phyloP scores from a whole-genome alignment of 2,888 invertebrate species.

The Colostygia pectinataria region DNA sequence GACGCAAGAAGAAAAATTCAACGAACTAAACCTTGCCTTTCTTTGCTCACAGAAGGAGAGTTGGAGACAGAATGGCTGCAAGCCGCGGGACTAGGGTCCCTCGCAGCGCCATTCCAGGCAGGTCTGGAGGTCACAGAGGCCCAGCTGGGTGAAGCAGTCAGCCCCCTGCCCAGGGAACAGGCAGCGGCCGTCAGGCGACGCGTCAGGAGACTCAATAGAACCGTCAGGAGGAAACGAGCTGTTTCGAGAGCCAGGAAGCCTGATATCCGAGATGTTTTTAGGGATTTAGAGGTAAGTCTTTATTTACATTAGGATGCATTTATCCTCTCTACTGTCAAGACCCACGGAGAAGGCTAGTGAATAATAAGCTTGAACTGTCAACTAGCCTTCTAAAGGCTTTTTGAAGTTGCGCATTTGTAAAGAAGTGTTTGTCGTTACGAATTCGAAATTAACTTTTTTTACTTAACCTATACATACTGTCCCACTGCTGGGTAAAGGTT shows the following conservation, averaged over 20 bases:
- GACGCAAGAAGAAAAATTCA: no score
- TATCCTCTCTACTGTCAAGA: no score
- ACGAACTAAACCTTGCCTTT: conserved; percentile 11
- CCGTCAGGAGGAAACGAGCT: conserved; percentile 85
- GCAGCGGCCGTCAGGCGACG: conserved; percentile 90
- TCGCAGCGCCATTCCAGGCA: conserved; percentile 87
- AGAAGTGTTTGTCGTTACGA: no score
- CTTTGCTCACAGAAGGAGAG: conserved; percentile 85
- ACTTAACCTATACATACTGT: no score
- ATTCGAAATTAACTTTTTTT: no score
- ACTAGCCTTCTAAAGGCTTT: no score
- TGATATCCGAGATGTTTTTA: conserved; percentile 92
- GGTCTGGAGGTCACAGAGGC: conserved; percentile 86
- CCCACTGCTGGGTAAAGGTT: no score
- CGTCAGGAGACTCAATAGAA: conserved; percentile 89
- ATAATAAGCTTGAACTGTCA: no score
- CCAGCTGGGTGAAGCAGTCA: conserved; percentile 84
- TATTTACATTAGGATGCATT: no score
- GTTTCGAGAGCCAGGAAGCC: conserved; percentile 85
- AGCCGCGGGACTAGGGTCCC: conserved; percentile 87
- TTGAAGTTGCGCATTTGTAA: no score
- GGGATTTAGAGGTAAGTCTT: conserved; percentile 87
- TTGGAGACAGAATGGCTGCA: conserved; percentile 90
- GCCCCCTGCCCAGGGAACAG: conserved; percentile 86
- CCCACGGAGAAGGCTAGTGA: no score